Evolutionary conservation across 2,797 vertebrate genomes (phyloP), one percentile per base, ranked within the genome.

Genomic region (Euphonia xanthogaster): DNA sequence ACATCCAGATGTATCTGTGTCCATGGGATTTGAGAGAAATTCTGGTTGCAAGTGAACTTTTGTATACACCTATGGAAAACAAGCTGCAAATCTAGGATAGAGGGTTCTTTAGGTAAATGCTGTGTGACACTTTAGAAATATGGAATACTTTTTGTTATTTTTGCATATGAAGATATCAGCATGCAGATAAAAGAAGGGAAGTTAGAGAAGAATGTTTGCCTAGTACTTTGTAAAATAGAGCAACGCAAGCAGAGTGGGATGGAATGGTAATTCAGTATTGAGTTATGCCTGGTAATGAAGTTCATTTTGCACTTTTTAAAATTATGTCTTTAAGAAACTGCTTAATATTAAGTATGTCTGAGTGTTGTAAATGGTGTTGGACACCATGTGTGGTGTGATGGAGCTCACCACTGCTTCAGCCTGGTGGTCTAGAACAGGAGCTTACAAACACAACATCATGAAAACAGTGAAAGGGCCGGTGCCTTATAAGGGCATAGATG

Each of bases 181-280:
- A 45, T 1, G 1, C 7, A 44, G 30, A 24, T 66, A 27, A 15
- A 62, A 54, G 48, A 40, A 22, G 23, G 12, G 8, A 81, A 18
- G 7, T 57, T 76, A 27, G 37, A 82, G 35, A 82, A 48, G 51
- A 63, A 39, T 31, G 3, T 12, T 21, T 42, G 20, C 7, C 18
- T 45, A 31, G 9, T 24, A 35, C 20, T 77, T 70, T 20, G 25
- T 17, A 57, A 28, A 68, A 25, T 19, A 5, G 2, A 57, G 9
- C 12, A 51, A 62, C 1, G 3, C 5, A 13, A 31, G 11, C 14
- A 33, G 15, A 30, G 25, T 1, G 0, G 12, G 19, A 23, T 14
- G 27, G 31, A 30, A 48, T 51, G 45, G 24, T 84, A 48, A 42
- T 45, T 71, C 16, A 15, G 9, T 50, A 8, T 8, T 70, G 17